Conservation (phyloP, 2,888 invertebrate genomes). For the Rhorus exstirpatorius region DNA sequence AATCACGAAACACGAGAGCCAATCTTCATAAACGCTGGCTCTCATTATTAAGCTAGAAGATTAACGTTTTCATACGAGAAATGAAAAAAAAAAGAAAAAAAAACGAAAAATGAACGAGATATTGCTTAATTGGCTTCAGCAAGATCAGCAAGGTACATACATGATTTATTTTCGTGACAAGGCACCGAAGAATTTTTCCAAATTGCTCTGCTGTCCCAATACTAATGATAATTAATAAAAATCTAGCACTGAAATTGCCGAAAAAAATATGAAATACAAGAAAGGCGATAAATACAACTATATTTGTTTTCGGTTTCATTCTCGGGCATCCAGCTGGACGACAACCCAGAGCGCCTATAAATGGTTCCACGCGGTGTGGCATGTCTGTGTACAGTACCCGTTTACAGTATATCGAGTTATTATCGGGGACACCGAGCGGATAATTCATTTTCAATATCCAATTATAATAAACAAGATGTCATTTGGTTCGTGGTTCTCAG, state of each 20-base stretch:
- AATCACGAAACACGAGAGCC: conserved; percentile 33
- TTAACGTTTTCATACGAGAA: conserved; percentile 78
- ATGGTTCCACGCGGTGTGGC: not conserved
- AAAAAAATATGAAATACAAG: no score
- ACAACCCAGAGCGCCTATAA: not conserved
- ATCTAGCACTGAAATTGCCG: no score
- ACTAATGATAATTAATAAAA: not conserved
- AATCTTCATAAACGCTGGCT: conserved; percentile 79
- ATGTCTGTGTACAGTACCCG: not conserved
- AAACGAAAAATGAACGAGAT: conserved; percentile 53
- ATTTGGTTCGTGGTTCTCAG: conserved; percentile 68
- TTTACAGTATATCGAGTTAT: conserved; percentile 41
- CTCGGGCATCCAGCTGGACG: not conserved
- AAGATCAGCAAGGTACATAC: conserved; percentile 3
- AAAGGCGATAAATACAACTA: not conserved
- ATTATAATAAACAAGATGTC: conserved; percentile 76
- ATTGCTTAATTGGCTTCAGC: conserved; percentile 4
- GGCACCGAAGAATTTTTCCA: not conserved
- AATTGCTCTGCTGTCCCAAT: not conserved
- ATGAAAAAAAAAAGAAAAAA: conserved; percentile 69
- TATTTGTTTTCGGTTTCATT: not conserved
- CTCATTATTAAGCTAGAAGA: conserved; percentile 82
- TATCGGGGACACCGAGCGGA: conserved; percentile 58
- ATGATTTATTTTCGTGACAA: not conserved
- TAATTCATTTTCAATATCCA: conserved; percentile 73